Evolutionary conservation across 1,140 invertebrate species (phyloP).

Genomic region (Euschistus heros): DNA sequence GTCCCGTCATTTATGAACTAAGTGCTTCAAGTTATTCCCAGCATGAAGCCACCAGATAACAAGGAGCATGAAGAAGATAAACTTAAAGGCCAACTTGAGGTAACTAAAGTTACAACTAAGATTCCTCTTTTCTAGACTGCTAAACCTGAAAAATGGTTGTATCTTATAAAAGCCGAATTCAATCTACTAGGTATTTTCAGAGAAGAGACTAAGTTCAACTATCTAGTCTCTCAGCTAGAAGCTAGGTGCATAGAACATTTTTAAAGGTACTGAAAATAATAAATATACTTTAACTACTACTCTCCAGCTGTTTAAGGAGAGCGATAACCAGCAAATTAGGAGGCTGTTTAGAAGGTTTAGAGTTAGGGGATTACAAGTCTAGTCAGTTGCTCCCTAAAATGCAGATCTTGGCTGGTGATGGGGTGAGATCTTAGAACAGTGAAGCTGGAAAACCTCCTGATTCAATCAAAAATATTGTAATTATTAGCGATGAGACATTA

Average conservation of each 20-base stretch:
- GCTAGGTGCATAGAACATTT: background rate
- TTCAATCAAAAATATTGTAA: background rate
- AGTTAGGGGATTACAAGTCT: background rate
- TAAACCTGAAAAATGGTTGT: background rate
- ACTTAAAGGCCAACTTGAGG: too few relatives aligned
- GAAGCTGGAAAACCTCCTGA: background rate
- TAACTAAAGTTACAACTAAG: too few relatives aligned
- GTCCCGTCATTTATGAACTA: too few relatives aligned
- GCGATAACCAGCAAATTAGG: background rate
- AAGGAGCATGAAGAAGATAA: too few relatives aligned
- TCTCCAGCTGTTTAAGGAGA: background rate
- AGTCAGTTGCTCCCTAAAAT: constrained; percentile 14
- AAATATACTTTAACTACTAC: constrained; percentile 15
- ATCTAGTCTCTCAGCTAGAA: constrained; percentile 4
- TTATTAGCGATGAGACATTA: background rate
- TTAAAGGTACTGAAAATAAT: background rate
- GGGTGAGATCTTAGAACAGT: background rate
- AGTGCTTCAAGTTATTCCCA: too few relatives aligned
- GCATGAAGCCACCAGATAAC: too few relatives aligned
- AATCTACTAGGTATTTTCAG: background rate
- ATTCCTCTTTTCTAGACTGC: background rate
- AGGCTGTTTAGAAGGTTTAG: background rate
- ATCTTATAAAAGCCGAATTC: background rate
- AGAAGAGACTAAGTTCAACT: background rate
- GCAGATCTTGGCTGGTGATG: background rate